Evolutionary conservation across 2,113 vertebrate species (phyloP).

Genomic region (Dermatemys mawii): DNA sequence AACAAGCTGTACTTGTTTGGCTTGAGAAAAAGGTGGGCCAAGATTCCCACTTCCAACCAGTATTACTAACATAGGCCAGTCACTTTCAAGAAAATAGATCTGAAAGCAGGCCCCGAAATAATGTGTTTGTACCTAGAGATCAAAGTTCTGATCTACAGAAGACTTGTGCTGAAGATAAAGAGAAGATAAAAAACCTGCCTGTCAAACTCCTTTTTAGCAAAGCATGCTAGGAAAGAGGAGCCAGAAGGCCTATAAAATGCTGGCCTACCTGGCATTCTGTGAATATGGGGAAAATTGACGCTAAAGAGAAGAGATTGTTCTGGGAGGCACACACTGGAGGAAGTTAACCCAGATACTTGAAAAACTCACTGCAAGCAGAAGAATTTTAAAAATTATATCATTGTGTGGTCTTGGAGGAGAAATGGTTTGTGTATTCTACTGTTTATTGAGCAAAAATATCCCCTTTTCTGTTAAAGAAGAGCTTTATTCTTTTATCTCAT

Average conservation of each 20-base stretch:
- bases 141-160: fast-evolving
- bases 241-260: not conserved
- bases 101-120: not conserved
- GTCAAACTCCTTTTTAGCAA: not conserved
- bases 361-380: not conserved
- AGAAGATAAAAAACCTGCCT: fast-evolving
- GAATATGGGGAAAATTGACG: fast-evolving
- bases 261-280: not conserved
- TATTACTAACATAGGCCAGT: not conserved
- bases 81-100: not conserved
- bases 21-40: not conserved
- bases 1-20: not conserved
- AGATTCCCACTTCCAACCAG: not conserved
- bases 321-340: not conserved
- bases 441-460: not conserved
- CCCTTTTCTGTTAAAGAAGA: not conserved
- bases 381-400: not conserved
- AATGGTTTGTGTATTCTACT: too few relatives aligned
- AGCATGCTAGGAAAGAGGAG: not conserved
- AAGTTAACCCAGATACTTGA: not conserved
- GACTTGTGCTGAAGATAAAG: not conserved
- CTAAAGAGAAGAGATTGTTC: fast-evolving
- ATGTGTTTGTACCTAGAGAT: not conserved
- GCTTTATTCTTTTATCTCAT: not conserved
- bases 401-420: not conserved